Conservation (phyloP, 53 echinoderm and acorn worm species). For the Actinopyga echinites region DNA sequence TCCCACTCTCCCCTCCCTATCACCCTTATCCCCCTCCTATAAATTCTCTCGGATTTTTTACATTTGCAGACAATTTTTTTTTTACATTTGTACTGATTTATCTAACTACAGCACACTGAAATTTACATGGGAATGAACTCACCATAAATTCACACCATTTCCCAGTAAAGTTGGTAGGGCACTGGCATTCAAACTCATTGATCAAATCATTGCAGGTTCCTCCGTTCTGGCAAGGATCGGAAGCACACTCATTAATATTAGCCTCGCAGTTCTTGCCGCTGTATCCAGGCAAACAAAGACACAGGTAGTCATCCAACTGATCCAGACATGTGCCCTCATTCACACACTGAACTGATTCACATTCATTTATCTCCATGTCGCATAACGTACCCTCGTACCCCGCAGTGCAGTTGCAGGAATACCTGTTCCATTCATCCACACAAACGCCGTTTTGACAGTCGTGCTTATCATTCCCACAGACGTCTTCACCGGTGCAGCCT, state of each 20-base stretch:
- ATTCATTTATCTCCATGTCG: conserved; percentile 77
- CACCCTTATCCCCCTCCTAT: too few species aligned
- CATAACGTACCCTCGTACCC: conserved; percentile 72
- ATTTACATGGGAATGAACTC: conserved; percentile 13
- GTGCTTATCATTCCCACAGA: conserved; percentile 59
- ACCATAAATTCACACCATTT: conserved; percentile 81
- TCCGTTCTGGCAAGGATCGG: conserved; percentile 62
- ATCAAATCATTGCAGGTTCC: conserved; percentile 61
- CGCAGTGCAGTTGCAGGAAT: conserved; percentile 58
- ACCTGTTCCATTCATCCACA: conserved; percentile 71
- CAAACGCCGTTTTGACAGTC: conserved; percentile 54
- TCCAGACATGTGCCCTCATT: conserved; percentile 66
- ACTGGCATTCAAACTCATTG: conserved; percentile 68
- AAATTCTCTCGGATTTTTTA: too few species aligned
- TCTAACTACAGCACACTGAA: background rate
- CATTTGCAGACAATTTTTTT: background rate
- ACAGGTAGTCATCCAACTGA: conserved; percentile 68
- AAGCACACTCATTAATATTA: conserved; percentile 80
- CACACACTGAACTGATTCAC: conserved; percentile 60
- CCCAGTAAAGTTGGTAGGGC: conserved; percentile 76
- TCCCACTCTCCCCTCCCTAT: too few species aligned
- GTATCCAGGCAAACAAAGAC: conserved; percentile 72
- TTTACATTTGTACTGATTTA: background rate
- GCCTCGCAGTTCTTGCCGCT: conserved; percentile 67
- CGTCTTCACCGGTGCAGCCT: conserved; percentile 54